Conservation (phyloP, 2,797 vertebrate species). For the Falco concolor region DNA sequence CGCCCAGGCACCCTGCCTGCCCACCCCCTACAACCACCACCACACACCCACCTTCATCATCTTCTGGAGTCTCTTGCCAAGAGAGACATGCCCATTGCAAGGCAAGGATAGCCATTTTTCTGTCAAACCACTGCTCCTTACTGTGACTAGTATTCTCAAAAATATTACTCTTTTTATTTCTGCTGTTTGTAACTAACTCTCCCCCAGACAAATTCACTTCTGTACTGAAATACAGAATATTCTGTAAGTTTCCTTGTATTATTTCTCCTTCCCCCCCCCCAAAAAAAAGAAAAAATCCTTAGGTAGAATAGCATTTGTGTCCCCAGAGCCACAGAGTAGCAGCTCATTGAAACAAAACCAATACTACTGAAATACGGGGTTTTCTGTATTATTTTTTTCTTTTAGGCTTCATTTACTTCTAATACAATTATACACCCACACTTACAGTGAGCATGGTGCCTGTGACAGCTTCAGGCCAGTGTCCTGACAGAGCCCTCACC, state of each 20-base stretch:
- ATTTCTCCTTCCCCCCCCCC: background rate
- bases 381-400: background rate
- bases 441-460: background rate
- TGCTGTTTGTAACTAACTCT: background rate
- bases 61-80: background rate
- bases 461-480: background rate
- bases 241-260: background rate
- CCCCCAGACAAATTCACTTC: background rate
- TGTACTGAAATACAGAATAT: background rate
- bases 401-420: background rate
- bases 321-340: background rate
- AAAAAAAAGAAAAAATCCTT: background rate
- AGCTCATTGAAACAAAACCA: background rate
- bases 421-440: background rate
- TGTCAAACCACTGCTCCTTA: background rate
- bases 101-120: background rate
- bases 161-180: background rate
- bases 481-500: background rate
- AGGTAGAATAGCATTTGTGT: background rate
- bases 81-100: background rate
- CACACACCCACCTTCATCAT: background rate
- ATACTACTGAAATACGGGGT: background rate
- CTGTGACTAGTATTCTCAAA: background rate
- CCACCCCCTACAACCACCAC: background rate
- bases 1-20: background rate